A percentile compares a stretch with the other conserved stretches of the same genome.
Evolutionary conservation across 2,888 invertebrate species (phyloP).

Genomic region (Andrena dorsata): DNA sequence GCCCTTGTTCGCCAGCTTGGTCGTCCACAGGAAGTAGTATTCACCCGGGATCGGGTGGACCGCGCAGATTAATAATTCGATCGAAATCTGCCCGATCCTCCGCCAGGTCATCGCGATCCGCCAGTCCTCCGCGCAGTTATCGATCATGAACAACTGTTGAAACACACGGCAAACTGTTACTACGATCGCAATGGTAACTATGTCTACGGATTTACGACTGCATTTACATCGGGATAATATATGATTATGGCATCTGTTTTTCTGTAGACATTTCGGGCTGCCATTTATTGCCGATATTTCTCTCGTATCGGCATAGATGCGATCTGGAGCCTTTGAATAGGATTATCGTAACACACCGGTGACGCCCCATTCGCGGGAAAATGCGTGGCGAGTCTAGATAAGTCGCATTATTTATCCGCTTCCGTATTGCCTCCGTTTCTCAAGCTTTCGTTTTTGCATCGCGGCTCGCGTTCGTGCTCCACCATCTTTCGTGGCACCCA

Average conservation of each 20-base stretch:
- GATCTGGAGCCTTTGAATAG: constrained; percentile 40
- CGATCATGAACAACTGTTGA: constrained; percentile 99
- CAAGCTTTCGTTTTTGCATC: not conserved
- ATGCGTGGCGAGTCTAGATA: constrained; percentile 41
- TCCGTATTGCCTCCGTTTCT: constrained; percentile 11
- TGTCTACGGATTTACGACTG: not conserved
- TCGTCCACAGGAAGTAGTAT: constrained; percentile 98
- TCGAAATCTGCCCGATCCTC: constrained; percentile 95
- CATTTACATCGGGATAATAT: not conserved
- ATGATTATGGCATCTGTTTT: not conserved
- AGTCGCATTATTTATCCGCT: constrained; percentile 34
- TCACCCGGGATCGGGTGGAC: constrained; percentile 99
- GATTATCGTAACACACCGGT: constrained; percentile 53
- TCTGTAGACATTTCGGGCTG: not conserved
- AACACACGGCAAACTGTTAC: constrained; percentile 10
- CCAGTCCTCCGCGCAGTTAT: constrained; percentile 99
- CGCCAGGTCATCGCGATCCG: constrained; percentile 99
- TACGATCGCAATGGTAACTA: not conserved
- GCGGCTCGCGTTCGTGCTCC: not conserved
- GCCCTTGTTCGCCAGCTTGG: constrained; percentile 95
- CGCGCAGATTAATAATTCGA: constrained; percentile 98
- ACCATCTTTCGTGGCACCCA: not conserved
- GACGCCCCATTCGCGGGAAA: constrained; percentile 10
- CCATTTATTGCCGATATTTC: constrained; percentile 40
- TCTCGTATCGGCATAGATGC: constrained; percentile 35